A percentile compares a stretch with the other conserved stretches of the same genome.
Conservation (phyloP, 2,888 invertebrate species). For the Chorisops tibialis region DNA sequence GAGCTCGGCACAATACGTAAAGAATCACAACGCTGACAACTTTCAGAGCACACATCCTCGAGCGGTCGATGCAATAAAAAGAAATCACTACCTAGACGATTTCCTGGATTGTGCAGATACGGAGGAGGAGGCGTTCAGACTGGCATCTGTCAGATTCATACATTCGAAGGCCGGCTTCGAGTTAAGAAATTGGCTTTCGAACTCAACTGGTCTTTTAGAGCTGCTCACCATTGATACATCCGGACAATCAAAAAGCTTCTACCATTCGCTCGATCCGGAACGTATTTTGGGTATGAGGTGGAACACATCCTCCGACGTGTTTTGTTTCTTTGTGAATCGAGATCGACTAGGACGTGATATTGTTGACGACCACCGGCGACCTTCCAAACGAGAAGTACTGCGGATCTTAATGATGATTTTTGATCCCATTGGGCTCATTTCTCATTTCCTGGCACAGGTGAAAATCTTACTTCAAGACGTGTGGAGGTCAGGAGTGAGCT, state of each 20-base stretch:
- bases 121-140: constrained; percentile 33
- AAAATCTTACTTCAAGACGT: too few relatives aligned
- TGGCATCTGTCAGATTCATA: constrained; percentile 29
- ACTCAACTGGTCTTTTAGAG: too few relatives aligned
- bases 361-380: neutral
- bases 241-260: neutral
- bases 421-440: too few relatives aligned
- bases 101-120: constrained; percentile 37
- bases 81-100: constrained; percentile 41
- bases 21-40: constrained; percentile 37
- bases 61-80: constrained; percentile 36
- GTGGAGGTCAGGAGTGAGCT: too few relatives aligned
- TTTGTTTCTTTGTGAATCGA: neutral
- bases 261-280: neutral
- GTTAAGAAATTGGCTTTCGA: constrained; percentile 37
- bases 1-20: constrained; percentile 33
- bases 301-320: neutral
- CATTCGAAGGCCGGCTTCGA: constrained; percentile 31
- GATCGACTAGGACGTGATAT: neutral
- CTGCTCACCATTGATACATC: neutral
- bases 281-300: constrained; percentile 3
- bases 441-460: too few relatives aligned
- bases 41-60: constrained; percentile 33
- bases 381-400: too few relatives aligned
- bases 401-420: too few relatives aligned